Percentiles rank a stretch among this genome's conserved stretches.
phyloP scores from a whole-genome alignment of 1,140 invertebrate species.

The Atta colombica region DNA sequence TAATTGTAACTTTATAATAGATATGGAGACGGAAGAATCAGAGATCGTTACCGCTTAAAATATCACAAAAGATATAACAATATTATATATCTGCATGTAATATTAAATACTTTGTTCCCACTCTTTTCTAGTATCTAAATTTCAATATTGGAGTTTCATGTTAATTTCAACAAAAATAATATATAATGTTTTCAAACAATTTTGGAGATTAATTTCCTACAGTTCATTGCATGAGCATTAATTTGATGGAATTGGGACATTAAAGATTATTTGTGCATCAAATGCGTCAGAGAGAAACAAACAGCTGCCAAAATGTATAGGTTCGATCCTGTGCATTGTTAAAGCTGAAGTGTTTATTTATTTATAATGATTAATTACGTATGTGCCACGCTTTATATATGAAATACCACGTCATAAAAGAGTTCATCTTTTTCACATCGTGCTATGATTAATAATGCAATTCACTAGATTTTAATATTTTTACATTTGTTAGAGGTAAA shows the following conservation, averaged over 20 bases:
- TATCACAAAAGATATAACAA: not conserved
- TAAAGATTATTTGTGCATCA: constrained; percentile 54
- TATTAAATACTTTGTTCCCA: not conserved
- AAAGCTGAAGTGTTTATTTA: constrained; percentile 54
- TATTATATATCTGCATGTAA: not conserved
- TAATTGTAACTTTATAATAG: not conserved
- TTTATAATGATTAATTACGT: constrained; percentile 36
- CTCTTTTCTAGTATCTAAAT: not conserved
- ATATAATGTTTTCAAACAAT: constrained; percentile 41
- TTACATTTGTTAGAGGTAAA: constrained; percentile 26
- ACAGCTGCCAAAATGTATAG: not conserved
- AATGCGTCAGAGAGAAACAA: not conserved
- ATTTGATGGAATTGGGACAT: constrained; percentile 56
- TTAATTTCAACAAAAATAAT: constrained; percentile 3
- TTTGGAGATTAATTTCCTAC: constrained; percentile 51
- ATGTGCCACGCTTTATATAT: not conserved
- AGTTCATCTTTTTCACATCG: not conserved
- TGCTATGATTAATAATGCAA: constrained; percentile 6
- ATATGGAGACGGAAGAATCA: not conserved
- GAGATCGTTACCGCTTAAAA: not conserved
- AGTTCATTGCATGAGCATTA: constrained; percentile 17
- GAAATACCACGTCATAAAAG: not conserved
- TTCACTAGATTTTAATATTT: constrained; percentile 8
- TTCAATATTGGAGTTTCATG: constrained; percentile 14
- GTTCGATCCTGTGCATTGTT: constrained; percentile 3